These are phyloP conservation scores for Acrocephalus arundinaceus DNA, from an alignment of 2,113 vertebrate genomes.

Conservation along the genomic window DNA sequence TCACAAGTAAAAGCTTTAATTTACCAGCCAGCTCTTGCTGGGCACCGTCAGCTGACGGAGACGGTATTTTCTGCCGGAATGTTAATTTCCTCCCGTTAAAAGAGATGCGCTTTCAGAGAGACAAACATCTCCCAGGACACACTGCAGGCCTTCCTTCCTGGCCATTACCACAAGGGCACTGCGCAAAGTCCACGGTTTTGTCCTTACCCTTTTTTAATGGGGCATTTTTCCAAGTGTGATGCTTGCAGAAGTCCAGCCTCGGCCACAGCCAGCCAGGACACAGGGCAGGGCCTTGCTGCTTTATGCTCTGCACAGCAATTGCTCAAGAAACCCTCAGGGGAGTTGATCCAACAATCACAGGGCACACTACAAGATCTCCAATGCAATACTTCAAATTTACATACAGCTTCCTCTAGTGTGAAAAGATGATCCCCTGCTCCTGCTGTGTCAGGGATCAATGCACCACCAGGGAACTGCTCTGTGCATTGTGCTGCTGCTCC, in stretches of 20 bases:
- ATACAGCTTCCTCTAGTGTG: not conserved
- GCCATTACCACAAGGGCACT: not conserved
- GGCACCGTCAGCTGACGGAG: not conserved
- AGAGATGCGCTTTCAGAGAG: constrained; percentile 16
- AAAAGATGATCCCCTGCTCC: not conserved
- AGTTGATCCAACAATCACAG: not conserved
- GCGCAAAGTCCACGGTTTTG: not conserved
- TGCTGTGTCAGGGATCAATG: constrained; percentile 9
- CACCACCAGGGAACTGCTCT: not conserved
- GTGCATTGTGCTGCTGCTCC: not conserved
- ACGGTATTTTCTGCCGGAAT: constrained; percentile 18
- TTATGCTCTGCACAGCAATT: not conserved
- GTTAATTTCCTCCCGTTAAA: not conserved
- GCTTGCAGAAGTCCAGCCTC: not conserved
- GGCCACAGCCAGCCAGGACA: not conserved
- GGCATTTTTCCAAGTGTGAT: not conserved
- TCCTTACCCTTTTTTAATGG: not conserved
- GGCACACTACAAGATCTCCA: not conserved
- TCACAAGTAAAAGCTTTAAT: constrained; percentile 20
- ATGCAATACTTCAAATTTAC: not conserved
- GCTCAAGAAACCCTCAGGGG: not conserved
- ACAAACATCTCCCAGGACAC: constrained; percentile 39
- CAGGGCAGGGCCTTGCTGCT: not conserved
- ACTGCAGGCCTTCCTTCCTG: constrained; percentile 5
- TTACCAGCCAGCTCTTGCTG: constrained; percentile 17